These are phyloP conservation scores for Drosophila pseudoananassae DNA, from an alignment of 1,140 invertebrate species.

Conservation along the genomic window DNA sequence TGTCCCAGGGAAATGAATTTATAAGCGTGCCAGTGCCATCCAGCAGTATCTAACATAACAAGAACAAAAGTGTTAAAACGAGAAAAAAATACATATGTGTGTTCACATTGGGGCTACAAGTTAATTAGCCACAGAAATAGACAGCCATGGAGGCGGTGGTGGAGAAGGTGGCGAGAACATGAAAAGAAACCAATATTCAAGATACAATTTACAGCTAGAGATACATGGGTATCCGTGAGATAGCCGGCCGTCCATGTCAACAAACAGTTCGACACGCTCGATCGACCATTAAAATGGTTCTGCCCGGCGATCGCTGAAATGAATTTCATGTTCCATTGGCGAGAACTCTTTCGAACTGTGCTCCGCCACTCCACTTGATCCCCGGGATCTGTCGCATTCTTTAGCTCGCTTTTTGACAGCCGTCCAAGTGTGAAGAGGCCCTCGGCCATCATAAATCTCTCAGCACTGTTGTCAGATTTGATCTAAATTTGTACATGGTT, in stretches of 20 bases:
- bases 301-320: constrained; percentile 39
- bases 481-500: constrained; percentile 63
- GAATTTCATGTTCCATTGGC: constrained; percentile 62
- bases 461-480: constrained; percentile 49
- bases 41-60: constrained; percentile 13
- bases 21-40: constrained; percentile 59
- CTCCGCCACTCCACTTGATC: constrained; percentile 7
- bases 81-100: constrained; percentile 58
- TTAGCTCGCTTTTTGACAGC: constrained; percentile 26
- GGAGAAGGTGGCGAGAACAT: constrained; percentile 39
- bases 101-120: constrained; percentile 73
- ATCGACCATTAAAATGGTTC: constrained; percentile 59
- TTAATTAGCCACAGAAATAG: constrained; percentile 76
- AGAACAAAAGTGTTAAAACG: constrained; percentile 75
- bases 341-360: constrained; percentile 40
- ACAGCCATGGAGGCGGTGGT: background rate
- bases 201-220: constrained; percentile 47
- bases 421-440: constrained; percentile 20
- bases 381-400: constrained; percentile 43
- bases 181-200: constrained; percentile 48
- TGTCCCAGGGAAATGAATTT: constrained; percentile 55
- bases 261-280: constrained; percentile 58
- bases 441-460: constrained; percentile 56
- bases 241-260: constrained; percentile 47
- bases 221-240: constrained; percentile 39